Base-by-base conservation (phyloP, 1,140 invertebrate species). In the Oncopodura yosiiana region DNA sequence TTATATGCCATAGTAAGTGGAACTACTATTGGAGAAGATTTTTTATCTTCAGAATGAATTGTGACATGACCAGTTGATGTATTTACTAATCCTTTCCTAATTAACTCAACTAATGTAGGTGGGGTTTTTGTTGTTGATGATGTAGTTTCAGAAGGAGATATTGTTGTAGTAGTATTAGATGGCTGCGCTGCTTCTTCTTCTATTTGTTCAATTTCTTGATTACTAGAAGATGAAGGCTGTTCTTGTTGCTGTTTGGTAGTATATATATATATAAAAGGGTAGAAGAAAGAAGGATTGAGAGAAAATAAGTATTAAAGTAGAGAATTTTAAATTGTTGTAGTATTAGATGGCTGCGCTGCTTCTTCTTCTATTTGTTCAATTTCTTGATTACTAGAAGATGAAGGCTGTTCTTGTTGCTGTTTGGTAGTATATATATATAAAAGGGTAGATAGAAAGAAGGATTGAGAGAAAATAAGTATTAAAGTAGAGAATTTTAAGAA, bases 381-480 rank as follows among this genome's bases (percentile, higher is more conserved):
- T n/a, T n/a, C n/a, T n/a, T n/a, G n/a, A n/a, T n/a, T n/a, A n/a
- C n/a, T n/a, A n/a, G n/a, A n/a, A n/a, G n/a, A n/a, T n/a, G n/a
- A n/a, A n/a, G n/a, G n/a, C n/a, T n/a, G n/a, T n/a, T n/a, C n/a
- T n/a, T n/a, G n/a, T n/a, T n/a, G n/a, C n/a, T n/a, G n/a, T n/a
- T n/a, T n/a, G n/a, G n/a, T n/a, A n/a, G n/a, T n/a, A n/a, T n/a
- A n/a, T n/a, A n/a, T n/a, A n/a, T n/a, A n/a, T n/a, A n/a, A n/a
- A n/a, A 49, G 23, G 32, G 46, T 21, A 26, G 32, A 49, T 2
- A 3, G 27, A 29, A 48, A 43, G 41, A 43, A 48, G 44, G 32
- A 34, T 8, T 34, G 32, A 34, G 32, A 27, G 16, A 48, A 4
- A 48, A 27, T 29, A 48, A 30, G 19, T 19, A 3, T 11, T 21